A percentile compares a stretch with the other conserved stretches of the same genome.
Conservation (phyloP, 2,797 vertebrate genomes). For the Microctenopoma lineatum region DNA sequence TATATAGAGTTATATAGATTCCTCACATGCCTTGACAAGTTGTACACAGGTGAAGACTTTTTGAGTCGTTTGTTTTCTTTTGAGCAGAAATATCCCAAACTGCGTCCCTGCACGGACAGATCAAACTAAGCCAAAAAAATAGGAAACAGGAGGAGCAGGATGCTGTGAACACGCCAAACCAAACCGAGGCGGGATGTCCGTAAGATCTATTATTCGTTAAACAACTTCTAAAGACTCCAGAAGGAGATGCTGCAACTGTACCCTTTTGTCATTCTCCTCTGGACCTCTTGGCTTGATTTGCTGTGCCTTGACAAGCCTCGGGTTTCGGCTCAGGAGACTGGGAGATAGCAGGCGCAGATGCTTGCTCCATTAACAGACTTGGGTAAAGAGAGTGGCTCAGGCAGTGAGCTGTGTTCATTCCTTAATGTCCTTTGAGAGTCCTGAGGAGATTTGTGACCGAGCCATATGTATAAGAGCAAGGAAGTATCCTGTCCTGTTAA, state of each 20-base stretch:
- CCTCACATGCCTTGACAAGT: conserved; percentile 77
- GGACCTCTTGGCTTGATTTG: conserved; percentile 17
- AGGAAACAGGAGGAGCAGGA: conserved; percentile 12
- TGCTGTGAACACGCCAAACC: not conserved
- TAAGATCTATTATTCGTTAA: not conserved
- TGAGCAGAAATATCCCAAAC: conserved; percentile 35
- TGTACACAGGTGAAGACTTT: conserved; percentile 67
- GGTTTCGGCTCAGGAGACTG: not conserved
- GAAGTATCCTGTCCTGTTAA: conserved; percentile 41
- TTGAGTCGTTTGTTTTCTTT: conserved; percentile 59
- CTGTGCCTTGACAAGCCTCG: not conserved
- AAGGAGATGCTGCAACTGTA: not conserved
- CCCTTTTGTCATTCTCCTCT: not conserved
- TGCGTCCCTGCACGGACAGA: conserved; percentile 21
- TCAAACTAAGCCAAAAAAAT: conserved; percentile 21
- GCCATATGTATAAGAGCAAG: conserved; percentile 51
- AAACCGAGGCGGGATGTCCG: not conserved
- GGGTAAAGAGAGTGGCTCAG: conserved; percentile 40
- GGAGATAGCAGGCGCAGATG: not conserved
- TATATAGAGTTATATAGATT: conserved; percentile 78
- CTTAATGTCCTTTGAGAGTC: conserved; percentile 75
- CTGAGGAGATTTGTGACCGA: conserved; percentile 79
- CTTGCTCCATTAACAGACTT: conserved; percentile 11
- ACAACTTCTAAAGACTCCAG: conserved; percentile 1
- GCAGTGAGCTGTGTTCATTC: conserved; percentile 57